Conservation (phyloP, 2,113 vertebrate species). For the Cairina moschata region DNA sequence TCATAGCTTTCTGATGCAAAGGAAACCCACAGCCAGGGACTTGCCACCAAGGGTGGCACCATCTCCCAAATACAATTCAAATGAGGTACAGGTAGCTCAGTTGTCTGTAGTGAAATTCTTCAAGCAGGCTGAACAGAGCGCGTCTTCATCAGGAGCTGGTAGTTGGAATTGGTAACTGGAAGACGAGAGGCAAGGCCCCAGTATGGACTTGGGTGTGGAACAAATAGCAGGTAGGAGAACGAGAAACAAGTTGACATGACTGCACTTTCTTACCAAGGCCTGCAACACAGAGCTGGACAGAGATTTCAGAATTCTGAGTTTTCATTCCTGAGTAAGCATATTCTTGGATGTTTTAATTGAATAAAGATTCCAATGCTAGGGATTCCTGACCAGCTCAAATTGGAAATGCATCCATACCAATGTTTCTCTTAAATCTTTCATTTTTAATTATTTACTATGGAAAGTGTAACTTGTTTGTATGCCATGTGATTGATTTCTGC, state of each 20-base stretch:
- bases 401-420: background rate
- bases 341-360: background rate
- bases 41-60: accelerated
- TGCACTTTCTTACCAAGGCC: background rate
- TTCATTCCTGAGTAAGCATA: background rate
- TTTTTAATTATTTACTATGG: constrained; percentile 33
- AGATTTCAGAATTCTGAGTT: background rate
- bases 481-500: constrained; percentile 19
- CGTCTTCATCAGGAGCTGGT: background rate
- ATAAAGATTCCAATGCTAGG: background rate
- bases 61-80: background rate
- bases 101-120: background rate
- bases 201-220: background rate
- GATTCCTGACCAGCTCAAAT: background rate
- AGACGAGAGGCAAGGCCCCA: background rate
- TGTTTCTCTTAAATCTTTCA: constrained; percentile 15
- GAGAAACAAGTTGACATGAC: background rate
- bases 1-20: background rate
- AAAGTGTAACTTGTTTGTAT: background rate
- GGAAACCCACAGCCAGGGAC: background rate
- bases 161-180: background rate
- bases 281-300: background rate
- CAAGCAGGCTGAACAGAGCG: background rate
- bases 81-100: background rate
- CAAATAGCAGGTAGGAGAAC: accelerated